Evolutionary conservation across 2,888 invertebrate genomes (phyloP).

Genomic region (Endomychus coccineus): DNA sequence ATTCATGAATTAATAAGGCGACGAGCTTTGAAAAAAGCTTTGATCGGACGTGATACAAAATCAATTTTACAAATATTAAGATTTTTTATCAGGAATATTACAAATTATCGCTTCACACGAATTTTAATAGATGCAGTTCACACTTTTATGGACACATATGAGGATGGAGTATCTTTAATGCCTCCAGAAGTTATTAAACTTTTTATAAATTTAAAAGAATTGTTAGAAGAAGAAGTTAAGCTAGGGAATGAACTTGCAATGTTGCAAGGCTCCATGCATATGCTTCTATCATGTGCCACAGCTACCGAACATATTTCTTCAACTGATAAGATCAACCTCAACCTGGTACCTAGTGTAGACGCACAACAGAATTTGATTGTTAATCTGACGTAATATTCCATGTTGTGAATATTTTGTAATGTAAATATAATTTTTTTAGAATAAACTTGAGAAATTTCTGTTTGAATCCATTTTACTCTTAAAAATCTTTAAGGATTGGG

Average conservation of each 20-base stretch:
- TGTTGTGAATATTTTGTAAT: conserved; percentile 4
- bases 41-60: conserved; percentile 63
- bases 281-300: conserved; percentile 56
- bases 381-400: conserved; percentile 43
- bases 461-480: no score
- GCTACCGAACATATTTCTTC: conserved; percentile 16
- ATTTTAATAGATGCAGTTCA: conserved; percentile 67
- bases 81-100: conserved; percentile 65
- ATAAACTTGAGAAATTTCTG: no score
- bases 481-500: no score
- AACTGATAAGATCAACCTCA: conserved; percentile 36
- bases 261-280: conserved; percentile 62
- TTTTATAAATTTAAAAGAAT: conserved; percentile 53
- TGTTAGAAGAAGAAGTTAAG: conserved; percentile 60
- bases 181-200: conserved; percentile 55
- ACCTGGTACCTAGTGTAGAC: conserved; percentile 38
- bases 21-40: conserved; percentile 66
- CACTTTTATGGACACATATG: conserved; percentile 69
- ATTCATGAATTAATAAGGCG: conserved; percentile 83
- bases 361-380: conserved; percentile 53
- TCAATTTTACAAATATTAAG: conserved; percentile 59
- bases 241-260: conserved; percentile 57
- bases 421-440: no score
- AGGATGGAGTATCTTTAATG: conserved; percentile 54
- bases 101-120: conserved; percentile 66